These are phyloP conservation scores for Rhynchotus rufescens DNA, from an alignment of 2,797 vertebrate species.

Conservation along the genomic window DNA sequence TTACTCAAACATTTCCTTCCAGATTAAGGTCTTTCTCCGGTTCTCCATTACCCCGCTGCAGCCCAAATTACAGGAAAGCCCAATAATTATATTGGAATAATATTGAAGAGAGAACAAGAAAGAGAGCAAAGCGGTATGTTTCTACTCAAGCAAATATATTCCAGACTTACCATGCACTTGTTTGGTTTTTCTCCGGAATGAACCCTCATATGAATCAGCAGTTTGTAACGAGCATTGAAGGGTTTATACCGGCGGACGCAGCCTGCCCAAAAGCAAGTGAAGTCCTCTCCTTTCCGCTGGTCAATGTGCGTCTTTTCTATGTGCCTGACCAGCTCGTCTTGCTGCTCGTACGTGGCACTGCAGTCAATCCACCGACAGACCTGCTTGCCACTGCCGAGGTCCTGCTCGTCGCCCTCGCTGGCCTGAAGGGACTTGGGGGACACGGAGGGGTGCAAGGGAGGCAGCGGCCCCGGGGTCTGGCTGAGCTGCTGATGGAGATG, in stretches of 20 bases:
- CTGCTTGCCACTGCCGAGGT: constrained; percentile 84
- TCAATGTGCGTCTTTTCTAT: constrained; percentile 99
- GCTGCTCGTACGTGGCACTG: constrained; percentile 93
- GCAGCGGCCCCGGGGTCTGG: constrained; percentile 76
- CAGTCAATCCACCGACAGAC: constrained; percentile 98
- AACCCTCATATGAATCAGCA: constrained; percentile 99
- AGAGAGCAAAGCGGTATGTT: constrained; percentile 7
- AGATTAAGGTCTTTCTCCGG: constrained; percentile 43
- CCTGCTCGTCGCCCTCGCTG: constrained; percentile 81
- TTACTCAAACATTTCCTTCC: constrained; percentile 61
- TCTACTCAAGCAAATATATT: constrained; percentile 69
- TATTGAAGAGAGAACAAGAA: not conserved
- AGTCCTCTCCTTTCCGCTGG: constrained; percentile 98
- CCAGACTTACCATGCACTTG: constrained; percentile 97
- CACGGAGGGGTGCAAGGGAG: constrained; percentile 83
- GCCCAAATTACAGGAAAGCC: constrained; percentile 58
- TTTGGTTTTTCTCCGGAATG: constrained; percentile 99
- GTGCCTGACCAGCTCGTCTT: constrained; percentile 98
- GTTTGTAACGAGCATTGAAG: constrained; percentile 99
- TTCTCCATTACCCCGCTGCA: constrained; percentile 21
- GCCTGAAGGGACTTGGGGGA: constrained; percentile 79
- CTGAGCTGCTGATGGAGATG: constrained; percentile 88
- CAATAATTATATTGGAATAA: constrained; percentile 41
- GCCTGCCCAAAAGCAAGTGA: constrained; percentile 99
- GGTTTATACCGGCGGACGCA: constrained; percentile 97